Conservation (phyloP, 2,113 vertebrate species). For the Cyrtonyx montezumae region DNA sequence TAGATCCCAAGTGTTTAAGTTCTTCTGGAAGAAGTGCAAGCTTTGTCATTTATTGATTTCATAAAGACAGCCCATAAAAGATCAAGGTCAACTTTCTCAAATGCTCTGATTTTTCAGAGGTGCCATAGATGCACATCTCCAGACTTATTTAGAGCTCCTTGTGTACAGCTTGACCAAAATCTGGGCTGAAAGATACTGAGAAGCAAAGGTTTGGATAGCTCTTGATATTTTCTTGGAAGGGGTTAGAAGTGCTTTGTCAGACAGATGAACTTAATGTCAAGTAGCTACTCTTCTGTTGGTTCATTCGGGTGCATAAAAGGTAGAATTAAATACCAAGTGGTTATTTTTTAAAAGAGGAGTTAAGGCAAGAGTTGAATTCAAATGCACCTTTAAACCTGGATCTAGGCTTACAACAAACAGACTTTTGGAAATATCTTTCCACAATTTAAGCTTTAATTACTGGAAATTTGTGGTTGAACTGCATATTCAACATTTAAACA, state of each 20-base stretch:
- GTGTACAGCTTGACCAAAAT: neutral
- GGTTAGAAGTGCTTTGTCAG: neutral
- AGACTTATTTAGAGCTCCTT: neutral
- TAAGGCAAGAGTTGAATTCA: neutral
- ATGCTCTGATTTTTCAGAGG: neutral
- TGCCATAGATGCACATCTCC: neutral
- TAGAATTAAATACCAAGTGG: neutral
- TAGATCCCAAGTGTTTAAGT: neutral
- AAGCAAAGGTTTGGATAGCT: neutral
- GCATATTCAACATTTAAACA: neutral
- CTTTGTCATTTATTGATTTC: conserved; percentile 36
- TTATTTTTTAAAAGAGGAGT: neutral
- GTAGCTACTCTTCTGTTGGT: neutral
- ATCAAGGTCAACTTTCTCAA: neutral
- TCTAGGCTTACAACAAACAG: neutral
- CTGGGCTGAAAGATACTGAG: neutral
- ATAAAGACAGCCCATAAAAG: conserved; percentile 15
- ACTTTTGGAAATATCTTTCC: neutral
- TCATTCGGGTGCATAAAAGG: neutral
- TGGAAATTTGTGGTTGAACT: conserved; percentile 4
- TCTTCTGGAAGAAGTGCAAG: neutral
- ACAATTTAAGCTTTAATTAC: neutral
- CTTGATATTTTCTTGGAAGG: neutral
- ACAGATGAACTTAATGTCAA: neutral
- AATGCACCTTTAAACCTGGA: neutral